Percentiles rank a stretch among this genome's conserved stretches.
Evolutionary conservation across 23 tunicate species (phyloP).

Genomic region (Ascidia mentula): DNA sequence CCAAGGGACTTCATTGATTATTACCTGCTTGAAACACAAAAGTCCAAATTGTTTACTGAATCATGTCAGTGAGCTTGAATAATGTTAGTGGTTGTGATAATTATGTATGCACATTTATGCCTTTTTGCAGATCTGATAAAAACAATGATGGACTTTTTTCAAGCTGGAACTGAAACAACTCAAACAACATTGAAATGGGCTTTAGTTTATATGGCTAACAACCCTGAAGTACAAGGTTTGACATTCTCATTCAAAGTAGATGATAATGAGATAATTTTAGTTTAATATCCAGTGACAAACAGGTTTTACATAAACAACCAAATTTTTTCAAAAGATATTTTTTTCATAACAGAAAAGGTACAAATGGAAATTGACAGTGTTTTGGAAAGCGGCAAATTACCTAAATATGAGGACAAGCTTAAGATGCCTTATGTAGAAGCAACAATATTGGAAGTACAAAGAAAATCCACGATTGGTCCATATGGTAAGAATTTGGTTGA

Average conservation of each 20-base stretch:
- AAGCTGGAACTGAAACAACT: slow-evolving; percentile 32
- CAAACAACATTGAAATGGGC: slow-evolving; percentile 14
- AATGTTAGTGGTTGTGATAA: too few relatives aligned
- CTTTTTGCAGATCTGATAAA: not conserved
- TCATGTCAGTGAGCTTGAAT: too few relatives aligned
- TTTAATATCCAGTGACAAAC: not conserved
- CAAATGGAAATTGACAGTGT: slow-evolving; percentile 26
- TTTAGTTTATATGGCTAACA: slow-evolving; percentile 10
- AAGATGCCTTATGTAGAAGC: slow-evolving; percentile 35
- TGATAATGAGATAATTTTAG: not conserved
- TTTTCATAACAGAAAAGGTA: slow-evolving; percentile 25
- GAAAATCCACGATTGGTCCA: slow-evolving; percentile 14
- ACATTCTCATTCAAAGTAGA: not conserved
- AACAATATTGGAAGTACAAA: slow-evolving; percentile 35
- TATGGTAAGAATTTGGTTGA: too few relatives aligned
- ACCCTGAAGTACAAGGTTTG: slow-evolving; percentile 27
- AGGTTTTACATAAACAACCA: too few relatives aligned
- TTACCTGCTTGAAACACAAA: slow-evolving; percentile 4
- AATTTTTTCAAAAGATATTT: too few relatives aligned
- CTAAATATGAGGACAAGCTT: slow-evolving; percentile 16
- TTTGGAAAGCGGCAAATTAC: not conserved
- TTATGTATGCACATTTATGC: too few relatives aligned
- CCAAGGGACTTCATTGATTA: slow-evolving; percentile 39
- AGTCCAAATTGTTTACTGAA: not conserved
- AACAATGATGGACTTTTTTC: slow-evolving; percentile 17